These are phyloP conservation scores for Trematocara unimaculatum DNA, from an alignment of 2,113 vertebrate species.

Conservation along the genomic window DNA sequence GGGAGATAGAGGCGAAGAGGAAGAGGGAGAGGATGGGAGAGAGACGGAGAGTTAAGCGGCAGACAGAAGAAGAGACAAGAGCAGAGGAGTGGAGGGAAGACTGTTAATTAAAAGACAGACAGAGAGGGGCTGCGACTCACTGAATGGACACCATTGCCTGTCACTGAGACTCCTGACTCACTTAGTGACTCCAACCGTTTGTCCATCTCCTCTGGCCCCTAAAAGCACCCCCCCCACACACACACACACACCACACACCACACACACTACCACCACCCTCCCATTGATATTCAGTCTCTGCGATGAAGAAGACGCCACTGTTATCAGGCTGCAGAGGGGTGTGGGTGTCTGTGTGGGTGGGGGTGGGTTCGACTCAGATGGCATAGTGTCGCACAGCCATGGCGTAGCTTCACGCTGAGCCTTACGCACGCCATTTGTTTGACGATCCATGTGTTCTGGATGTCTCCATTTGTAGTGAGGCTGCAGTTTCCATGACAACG, in stretches of 20 bases:
- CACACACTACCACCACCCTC: neutral
- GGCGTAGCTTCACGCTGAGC: slow-evolving; percentile 37
- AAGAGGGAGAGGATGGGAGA: neutral
- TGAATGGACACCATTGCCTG: slow-evolving; percentile 53
- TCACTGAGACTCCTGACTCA: slow-evolving; percentile 23
- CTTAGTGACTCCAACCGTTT: slow-evolving; percentile 31
- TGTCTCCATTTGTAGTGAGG: slow-evolving; percentile 77
- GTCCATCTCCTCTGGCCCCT: neutral
- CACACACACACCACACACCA: neutral
- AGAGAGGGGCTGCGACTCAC: slow-evolving; percentile 26
- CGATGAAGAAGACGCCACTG: slow-evolving; percentile 27
- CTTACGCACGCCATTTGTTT: slow-evolving; percentile 59
- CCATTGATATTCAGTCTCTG: slow-evolving; percentile 54
- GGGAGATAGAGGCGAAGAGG: neutral
- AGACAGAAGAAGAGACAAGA: slow-evolving; percentile 16
- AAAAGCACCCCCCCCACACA: neutral
- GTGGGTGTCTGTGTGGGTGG: slow-evolving; percentile 1
- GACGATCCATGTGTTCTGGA: slow-evolving; percentile 69
- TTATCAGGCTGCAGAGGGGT: neutral
- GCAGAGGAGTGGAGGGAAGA: slow-evolving; percentile 24
- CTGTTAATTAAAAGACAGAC: slow-evolving; percentile 56
- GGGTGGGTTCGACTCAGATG: slow-evolving; percentile 16
- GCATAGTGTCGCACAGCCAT: slow-evolving; percentile 29
- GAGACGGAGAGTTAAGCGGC: slow-evolving; percentile 24
- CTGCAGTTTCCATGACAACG: slow-evolving; percentile 80